Base-by-base conservation (phyloP, 2,797 vertebrate species). In the Gila robusta region DNA sequence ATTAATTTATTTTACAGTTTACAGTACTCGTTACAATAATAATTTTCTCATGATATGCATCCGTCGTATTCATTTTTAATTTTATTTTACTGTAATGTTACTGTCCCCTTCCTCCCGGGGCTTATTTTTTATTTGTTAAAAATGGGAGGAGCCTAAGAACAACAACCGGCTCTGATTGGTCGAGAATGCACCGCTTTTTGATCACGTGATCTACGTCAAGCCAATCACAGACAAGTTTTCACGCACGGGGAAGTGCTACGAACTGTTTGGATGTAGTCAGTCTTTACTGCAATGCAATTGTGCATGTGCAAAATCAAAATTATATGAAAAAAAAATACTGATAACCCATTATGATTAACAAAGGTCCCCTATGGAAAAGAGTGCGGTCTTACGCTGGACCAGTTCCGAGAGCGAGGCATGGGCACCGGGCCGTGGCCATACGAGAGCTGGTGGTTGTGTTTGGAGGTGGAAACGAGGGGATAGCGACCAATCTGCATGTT, bases 391-490 rank as follows among this genome's bases (percentile, higher is more conserved):
- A 95, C 82, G 95, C 96, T 2, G 98, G 98, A 71, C 97, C 97
- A 64, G 93, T 97, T 1, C 98, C 98, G 17, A 96, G 97, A 73
- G 96, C 98, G 88, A 96, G 98, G 86, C 98, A 99, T 85, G 98
- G 98, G 84, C 98, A 99, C 93, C 96, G 98, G n/a, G 98, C 98
- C 0, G 97, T 95, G 64, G 96, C 96, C 0, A 97, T 99, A 74
- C 96, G 97, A 80, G 98, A 99, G 91, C 92, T 99, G 70, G 94
- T 99, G 52, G 94, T 99, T 39, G 96, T 99, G 85, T 99, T 99
- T 86, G 98, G 98, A 0, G 98, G 98, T n/a, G 98, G 98, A 86
- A 99, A 99, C 91, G 98, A 99, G 86, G 98, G 98, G 52, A 99
- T 99, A 89, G 96, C 97, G 19, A 97, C 98, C 88, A 96, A 98